Evolutionary conservation across 2,888 invertebrate species (phyloP), one percentile per base, ranked within the genome.

Genomic region (Hoplodrina blanda): DNA sequence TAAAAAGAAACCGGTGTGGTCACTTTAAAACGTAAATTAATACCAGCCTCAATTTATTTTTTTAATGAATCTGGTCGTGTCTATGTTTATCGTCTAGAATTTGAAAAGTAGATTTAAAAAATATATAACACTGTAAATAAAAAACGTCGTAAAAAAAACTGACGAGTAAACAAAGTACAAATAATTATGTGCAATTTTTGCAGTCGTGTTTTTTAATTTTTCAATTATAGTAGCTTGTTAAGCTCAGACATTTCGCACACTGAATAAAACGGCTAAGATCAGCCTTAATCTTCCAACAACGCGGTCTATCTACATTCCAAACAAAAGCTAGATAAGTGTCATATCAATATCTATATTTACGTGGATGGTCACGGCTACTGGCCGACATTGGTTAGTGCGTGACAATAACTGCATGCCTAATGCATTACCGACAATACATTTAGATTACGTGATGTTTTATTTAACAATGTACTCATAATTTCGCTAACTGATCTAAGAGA

Each of bases 371-470:
- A 80, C 85, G 81, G 69, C 44, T 61, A 5, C 17, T 44, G 30
- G 17, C 53, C 78, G 85, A 75, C 85, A 87, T 85, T 88, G 87
- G 62, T 37, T 11, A 50, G 76, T 70, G 75, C 86, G 83, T 85
- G 87, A 87, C 84, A 82, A 70, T 79, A 76, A 72, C 63, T 80
- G 83, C 82, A 83, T 72, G 73, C 53, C 56, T 66, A 69, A 81
- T 78, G 79, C 75, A 77, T 80, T 76, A 69, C 69, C 50, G 61
- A 63, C 62, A 57, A 68, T 30, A 55, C 25, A 59, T 60, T 64
- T 33, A 67, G 41, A 63, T 75, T 78, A 85, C 86, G 87, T 87
- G 89, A 81, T 71, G 72, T 81, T 87, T 83, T 82, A 66, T 68
- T 84, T 85, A 78, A 69, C 81, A 76, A 20, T 62, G 7, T 52